Conservation (phyloP, 2,888 invertebrate genomes). For the Tinea trinotella region DNA sequence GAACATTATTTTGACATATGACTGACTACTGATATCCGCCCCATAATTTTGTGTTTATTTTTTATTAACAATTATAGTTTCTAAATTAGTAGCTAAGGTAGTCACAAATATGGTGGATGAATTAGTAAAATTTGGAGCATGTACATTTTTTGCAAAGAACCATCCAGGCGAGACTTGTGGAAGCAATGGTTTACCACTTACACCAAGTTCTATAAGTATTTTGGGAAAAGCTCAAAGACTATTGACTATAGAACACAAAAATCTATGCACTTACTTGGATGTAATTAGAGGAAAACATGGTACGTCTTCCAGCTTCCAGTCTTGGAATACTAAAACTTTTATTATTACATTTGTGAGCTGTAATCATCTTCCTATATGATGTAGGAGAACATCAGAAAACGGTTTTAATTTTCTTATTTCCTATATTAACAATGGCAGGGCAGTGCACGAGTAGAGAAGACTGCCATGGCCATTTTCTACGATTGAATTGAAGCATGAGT, state of each 20-base stretch:
- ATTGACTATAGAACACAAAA: constrained; percentile 82
- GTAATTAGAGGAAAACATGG: constrained; percentile 95
- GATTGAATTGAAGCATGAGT: too few relatives aligned
- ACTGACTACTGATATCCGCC: neutral
- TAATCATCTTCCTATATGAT: neutral
- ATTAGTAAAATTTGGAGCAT: constrained; percentile 79
- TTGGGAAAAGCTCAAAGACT: constrained; percentile 89
- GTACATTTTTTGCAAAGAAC: constrained; percentile 91
- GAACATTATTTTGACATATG: too few relatives aligned
- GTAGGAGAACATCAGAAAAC: neutral
- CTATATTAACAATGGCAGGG: too few relatives aligned
- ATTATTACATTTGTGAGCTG: too few relatives aligned
- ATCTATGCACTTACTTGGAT: constrained; percentile 92
- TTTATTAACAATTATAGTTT: neutral
- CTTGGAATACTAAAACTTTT: too few relatives aligned
- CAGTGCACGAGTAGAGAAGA: too few relatives aligned
- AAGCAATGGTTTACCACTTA: constrained; percentile 95
- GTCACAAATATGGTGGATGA: constrained; percentile 33
- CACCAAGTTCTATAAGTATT: constrained; percentile 96
- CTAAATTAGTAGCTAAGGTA: neutral
- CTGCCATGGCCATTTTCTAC: too few relatives aligned
- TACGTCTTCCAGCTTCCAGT: constrained; percentile 40
- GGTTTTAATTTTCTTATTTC: neutral
- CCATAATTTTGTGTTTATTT: neutral
- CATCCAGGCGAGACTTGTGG: constrained; percentile 94